Base-by-base conservation (phyloP, 2,888 invertebrate genomes). In the Caenorhabditis sulstoni region DNA sequence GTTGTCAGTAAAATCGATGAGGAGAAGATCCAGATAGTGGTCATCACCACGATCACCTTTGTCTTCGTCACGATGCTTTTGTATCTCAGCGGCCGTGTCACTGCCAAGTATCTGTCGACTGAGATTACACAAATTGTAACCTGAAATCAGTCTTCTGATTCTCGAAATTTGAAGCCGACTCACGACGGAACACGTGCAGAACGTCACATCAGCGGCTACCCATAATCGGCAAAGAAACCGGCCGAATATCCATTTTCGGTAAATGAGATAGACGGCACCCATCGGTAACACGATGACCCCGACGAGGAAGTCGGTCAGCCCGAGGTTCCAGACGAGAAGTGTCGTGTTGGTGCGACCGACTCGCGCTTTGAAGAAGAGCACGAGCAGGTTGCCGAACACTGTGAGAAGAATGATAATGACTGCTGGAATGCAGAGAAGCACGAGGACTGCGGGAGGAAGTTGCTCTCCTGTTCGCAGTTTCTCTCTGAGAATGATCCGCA, bases 181-280 rank as follows among this genome's bases (percentile, higher is more conserved):
- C 37, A 89, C 91, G 73, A 93, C 93, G 62, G 92, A 92, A 9
- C 93, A 93, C 0, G 93, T 93, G 85, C 92, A 92, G 67, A 93
- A 93, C 1, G 92, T 93, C 88, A 93, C 93, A 88, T 93, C 93
- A 16, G 92, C 91, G 3, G 92, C 92, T 44, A 93, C 91, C 93
- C 93, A 93, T 74, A 93, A 90, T 85, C 93, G 92, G 83, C 93
- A 93, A 41, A 93, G 90, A 35, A 91, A 90, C 14, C 92, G 88
- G 0, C 93, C 93, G 80, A 93, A 92, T n/a, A 90, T 86, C 92
- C 92, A 92, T 65, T 90, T 85, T 22, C 88, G 83, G 53, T 85
- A 83, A 50, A 89, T 85, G 20, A 90, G 81, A 70, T 90, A 86
- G 41, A 86, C 78, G 11, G 88, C 88, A 49, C 89, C 89, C 73